Percentiles rank a stretch among this genome's conserved stretches.
Conservation (phyloP, 2,113 vertebrate species). For the Platycercus adscitus region DNA sequence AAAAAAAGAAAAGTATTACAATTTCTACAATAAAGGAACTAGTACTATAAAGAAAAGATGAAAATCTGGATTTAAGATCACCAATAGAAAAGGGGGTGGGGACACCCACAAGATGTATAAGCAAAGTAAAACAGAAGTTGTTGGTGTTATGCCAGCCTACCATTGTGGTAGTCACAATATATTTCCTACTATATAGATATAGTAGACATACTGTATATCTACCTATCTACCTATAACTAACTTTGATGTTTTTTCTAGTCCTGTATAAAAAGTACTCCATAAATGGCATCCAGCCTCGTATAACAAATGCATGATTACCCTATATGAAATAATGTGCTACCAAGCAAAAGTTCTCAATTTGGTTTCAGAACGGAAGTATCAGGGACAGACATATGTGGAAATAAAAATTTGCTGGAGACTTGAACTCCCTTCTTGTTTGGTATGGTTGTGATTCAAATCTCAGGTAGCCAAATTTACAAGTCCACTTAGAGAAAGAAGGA, state of each 20-base stretch:
- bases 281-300: not conserved
- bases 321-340: not conserved
- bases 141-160: not conserved
- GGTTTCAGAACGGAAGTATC: not conserved
- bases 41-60: not conserved
- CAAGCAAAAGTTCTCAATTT: not conserved
- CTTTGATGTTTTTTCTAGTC: not conserved
- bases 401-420: not conserved
- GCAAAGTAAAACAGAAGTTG: not conserved
- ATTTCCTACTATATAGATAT: not conserved
- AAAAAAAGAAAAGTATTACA: not conserved
- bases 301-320: not conserved
- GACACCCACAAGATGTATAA: not conserved
- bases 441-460: not conserved
- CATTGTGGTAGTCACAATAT: not conserved
- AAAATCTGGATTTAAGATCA: not conserved
- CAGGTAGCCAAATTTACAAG: not conserved
- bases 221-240: not conserved
- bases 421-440: not conserved
- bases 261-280: not conserved
- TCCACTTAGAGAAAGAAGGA: not conserved
- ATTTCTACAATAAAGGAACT: not conserved
- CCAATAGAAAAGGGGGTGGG: not conserved
- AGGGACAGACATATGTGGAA: not conserved
- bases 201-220: not conserved